Base-by-base conservation (phyloP, 2,113 vertebrate species). In the Bolborhynchus lineola region DNA sequence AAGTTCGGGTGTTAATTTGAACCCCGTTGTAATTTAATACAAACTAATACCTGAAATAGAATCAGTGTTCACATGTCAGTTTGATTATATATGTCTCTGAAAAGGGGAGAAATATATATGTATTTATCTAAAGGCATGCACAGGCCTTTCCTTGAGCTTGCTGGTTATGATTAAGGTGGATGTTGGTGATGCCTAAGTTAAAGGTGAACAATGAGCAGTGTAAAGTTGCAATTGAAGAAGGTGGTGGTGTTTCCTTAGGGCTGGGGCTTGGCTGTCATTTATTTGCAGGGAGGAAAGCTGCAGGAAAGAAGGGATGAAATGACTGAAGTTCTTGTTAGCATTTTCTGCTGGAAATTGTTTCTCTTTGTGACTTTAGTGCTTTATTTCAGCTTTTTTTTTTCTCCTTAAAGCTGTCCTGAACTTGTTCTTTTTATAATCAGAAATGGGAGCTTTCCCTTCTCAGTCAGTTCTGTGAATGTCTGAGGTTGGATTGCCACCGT, bases 391-490 rank as follows among this genome's bases (percentile, higher is more conserved):
- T 53, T 52, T 25, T 55, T 69, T 42, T 64, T 62, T 74, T 11
- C n/a, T 37, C 16, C 52, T 59, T 59, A 24, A 14, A 25, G 14
- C 10, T 28, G 20, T 17, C 42, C 4, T 57, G n/a, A 80, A 14
- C 13, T 62, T 85, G 17, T 44, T 76, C 1, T 35, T 79, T 52
- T 68, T 72, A 10, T 60, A 74, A 8, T 29, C 31, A 0, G 29
- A 20, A 87, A 37, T 3, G 6, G 21, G 44, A 87, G 14, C 62
- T 91, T 70, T 39, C 14, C 41, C 14, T 55, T 71, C 46, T 74
- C 23, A 16, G 68, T 49, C 23, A 5, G 24, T 69, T 46, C 19
- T 0, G 0, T 1, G 3, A 19, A 11, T 18, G 35, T 55, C 23
- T 60, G 49, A 64, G 62, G 7, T 60, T 1, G 2, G 11, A 4